Conservation (phyloP, 2,797 vertebrate species). For the Pterois miles region DNA sequence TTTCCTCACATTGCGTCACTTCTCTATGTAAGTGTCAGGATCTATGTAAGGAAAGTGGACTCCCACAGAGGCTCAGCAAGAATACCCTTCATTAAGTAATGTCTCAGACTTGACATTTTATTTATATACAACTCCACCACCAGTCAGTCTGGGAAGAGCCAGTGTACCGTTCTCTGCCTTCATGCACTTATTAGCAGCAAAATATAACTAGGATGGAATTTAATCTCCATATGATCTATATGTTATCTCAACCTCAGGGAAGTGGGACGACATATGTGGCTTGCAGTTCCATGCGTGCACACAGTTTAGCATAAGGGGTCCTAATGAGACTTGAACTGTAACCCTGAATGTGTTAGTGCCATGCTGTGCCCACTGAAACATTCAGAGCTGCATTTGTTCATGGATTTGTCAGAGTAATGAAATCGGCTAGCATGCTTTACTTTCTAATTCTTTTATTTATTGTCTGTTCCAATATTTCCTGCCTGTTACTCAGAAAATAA, state of each 20-base stretch:
- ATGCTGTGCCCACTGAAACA: constrained; percentile 17
- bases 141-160: not conserved
- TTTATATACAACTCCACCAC: constrained; percentile 30
- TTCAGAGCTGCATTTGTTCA: not conserved
- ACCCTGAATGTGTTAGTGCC: constrained; percentile 25
- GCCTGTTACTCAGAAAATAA: constrained; percentile 61
- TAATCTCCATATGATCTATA: not conserved
- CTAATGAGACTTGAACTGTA: constrained; percentile 48
- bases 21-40: constrained; percentile 58
- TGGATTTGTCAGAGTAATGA: constrained; percentile 9
- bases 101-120: constrained; percentile 30
- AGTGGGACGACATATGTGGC: not conserved
- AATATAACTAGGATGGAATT: not conserved
- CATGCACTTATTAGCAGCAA: not conserved
- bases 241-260: not conserved
- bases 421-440: not conserved
- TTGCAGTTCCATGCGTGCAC: not conserved
- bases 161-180: not conserved
- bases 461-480: constrained; percentile 8
- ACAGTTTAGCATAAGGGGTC: not conserved
- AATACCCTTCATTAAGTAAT: constrained; percentile 57
- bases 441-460: constrained; percentile 19
- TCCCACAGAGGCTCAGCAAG: constrained; percentile 44
- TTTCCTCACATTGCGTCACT: constrained; percentile 68
- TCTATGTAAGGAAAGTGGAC: constrained; percentile 53